Percentiles rank a stretch among this genome's conserved stretches.
These are phyloP conservation scores for Tetrax tetrax DNA, from an alignment of 2,113 vertebrate genomes.

Conservation along the genomic window DNA sequence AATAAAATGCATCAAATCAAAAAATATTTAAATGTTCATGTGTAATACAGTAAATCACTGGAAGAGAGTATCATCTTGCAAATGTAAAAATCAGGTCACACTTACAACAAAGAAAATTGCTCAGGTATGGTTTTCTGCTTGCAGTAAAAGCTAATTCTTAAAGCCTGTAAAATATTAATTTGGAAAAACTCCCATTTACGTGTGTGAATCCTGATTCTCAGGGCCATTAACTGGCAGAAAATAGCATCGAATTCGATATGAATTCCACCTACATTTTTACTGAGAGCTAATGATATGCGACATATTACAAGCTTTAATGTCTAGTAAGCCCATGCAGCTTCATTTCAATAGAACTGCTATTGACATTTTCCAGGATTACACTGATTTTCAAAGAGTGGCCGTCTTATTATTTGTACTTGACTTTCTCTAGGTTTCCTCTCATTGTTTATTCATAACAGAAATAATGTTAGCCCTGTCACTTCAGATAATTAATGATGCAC, in stretches of 20 bases:
- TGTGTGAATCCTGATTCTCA: constrained; percentile 15
- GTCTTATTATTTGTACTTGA: neutral
- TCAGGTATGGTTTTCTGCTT: neutral
- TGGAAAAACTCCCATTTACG: neutral
- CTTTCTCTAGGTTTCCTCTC: neutral
- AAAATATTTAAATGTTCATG: neutral
- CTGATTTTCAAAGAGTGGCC: neutral
- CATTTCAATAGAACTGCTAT: neutral
- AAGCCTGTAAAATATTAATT: neutral
- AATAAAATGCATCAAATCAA: neutral
- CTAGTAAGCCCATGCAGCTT: neutral
- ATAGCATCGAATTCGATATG: neutral
- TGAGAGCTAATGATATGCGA: neutral
- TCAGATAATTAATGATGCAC: constrained; percentile 17
- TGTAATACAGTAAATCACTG: neutral
- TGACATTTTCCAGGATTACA: neutral
- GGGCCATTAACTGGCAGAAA: constrained; percentile 22
- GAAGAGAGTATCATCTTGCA: neutral
- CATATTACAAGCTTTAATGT: neutral
- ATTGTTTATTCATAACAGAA: constrained; percentile 15
- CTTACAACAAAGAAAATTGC: neutral
- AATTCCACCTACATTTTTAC: neutral
- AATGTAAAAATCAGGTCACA: neutral
- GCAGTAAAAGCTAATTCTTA: neutral
- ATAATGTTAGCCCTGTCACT: neutral